phyloP scores from a whole-genome alignment of 2,797 vertebrate genomes.

The Masticophis lateralis region DNA sequence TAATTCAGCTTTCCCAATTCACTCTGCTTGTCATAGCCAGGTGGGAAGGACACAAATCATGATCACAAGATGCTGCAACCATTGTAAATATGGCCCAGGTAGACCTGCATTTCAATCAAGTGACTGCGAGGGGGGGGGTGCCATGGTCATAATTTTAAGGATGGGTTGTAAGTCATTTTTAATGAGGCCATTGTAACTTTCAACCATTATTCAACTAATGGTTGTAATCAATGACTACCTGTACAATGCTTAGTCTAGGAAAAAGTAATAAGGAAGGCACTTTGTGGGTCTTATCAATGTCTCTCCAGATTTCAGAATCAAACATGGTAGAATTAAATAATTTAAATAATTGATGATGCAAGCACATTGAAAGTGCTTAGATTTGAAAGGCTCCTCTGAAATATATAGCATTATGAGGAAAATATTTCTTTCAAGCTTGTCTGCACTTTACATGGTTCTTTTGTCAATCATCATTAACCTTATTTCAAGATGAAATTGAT shows the following conservation, averaged over 20 bases:
- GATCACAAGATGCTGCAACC: neutral
- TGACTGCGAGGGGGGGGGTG: neutral
- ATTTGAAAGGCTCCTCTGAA: neutral
- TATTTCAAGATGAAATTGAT: constrained; percentile 45
- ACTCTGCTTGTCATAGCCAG: neutral
- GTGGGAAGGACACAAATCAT: neutral
- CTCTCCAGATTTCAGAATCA: neutral
- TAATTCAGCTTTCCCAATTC: neutral
- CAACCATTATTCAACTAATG: neutral
- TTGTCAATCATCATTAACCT: constrained; percentile 16
- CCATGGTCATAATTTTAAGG: neutral
- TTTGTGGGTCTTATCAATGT: neutral
- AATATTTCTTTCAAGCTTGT: neutral
- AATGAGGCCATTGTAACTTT: neutral
- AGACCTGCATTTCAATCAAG: neutral
- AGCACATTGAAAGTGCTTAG: neutral
- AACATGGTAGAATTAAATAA: neutral
- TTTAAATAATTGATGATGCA: neutral
- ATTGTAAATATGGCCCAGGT: neutral
- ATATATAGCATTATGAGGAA: neutral
- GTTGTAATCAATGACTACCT: neutral
- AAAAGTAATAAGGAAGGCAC: neutral
- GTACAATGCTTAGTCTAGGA: neutral
- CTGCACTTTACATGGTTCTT: constrained; percentile 6
- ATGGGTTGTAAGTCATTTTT: neutral